These are phyloP conservation scores for Hypotaenidia okinawae DNA, from an alignment of 2,797 vertebrate genomes.

Conservation along the genomic window DNA sequence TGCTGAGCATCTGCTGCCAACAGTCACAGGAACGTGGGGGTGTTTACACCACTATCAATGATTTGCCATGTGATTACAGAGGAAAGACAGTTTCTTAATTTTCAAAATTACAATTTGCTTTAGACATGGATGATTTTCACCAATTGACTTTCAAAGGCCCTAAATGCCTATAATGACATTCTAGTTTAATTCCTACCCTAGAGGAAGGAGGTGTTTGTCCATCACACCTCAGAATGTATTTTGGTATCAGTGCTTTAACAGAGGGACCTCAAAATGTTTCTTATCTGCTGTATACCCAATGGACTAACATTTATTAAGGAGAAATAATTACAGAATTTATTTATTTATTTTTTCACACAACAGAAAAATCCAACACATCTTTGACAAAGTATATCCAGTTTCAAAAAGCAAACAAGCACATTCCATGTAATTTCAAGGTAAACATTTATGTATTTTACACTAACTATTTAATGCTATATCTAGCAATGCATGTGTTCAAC, in stretches of 20 bases:
- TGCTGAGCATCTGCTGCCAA: neutral
- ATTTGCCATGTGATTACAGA: neutral
- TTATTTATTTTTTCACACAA: neutral
- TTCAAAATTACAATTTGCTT: neutral
- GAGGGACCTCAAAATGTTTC: neutral
- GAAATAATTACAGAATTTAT: neutral
- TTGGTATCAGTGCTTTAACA: neutral
- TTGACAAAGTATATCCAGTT: neutral
- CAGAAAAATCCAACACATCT: neutral
- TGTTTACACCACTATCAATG: neutral
- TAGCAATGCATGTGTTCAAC: neutral
- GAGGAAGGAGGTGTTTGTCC: neutral
- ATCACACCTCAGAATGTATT: neutral
- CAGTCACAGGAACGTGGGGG: neutral
- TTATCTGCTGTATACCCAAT: neutral
- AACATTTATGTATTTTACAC: neutral
- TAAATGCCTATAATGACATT: neutral
- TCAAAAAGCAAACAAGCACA: neutral
- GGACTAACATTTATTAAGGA: neutral
- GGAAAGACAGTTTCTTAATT: neutral
- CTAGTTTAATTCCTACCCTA: neutral
- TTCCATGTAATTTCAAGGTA: neutral
- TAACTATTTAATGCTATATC: neutral
- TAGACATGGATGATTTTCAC: neutral
- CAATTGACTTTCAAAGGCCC: neutral